Conservation (phyloP, 1,140 invertebrate genomes). For the Popillia japonica region DNA sequence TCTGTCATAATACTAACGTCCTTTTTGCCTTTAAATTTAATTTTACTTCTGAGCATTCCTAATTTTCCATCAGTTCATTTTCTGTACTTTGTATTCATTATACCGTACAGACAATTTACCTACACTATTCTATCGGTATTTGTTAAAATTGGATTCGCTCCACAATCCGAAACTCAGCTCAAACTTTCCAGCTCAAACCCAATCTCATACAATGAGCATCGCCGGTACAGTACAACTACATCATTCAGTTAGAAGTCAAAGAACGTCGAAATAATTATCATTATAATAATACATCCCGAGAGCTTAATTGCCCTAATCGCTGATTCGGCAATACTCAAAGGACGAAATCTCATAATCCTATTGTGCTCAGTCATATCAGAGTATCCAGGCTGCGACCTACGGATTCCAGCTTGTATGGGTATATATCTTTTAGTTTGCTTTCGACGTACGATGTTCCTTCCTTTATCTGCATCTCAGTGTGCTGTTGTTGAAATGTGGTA, state of each 20-base stretch:
- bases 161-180: background rate
- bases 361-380: background rate
- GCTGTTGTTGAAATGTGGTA: background rate
- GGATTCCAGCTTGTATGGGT: background rate
- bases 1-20: no score
- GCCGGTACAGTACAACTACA: background rate
- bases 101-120: background rate
- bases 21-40: no score
- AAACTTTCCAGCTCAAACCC: background rate
- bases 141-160: background rate
- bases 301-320: conserved; percentile 22
- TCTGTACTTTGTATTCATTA: background rate
- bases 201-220: background rate
- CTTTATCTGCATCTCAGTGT: background rate
- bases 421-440: background rate
- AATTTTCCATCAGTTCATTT: no score
- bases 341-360: conserved; percentile 6
- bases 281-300: conserved; percentile 10
- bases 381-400: background rate
- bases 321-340: conserved; percentile 19
- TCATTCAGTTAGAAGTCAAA: background rate
- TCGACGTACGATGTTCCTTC: background rate
- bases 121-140: background rate
- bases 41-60: no score
- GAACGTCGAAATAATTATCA: conserved; percentile 2